Percentiles rank a stretch among this genome's conserved stretches.
Evolutionary conservation across 2,797 vertebrate species (phyloP).

Genomic region (Hydrolagus colliei): DNA sequence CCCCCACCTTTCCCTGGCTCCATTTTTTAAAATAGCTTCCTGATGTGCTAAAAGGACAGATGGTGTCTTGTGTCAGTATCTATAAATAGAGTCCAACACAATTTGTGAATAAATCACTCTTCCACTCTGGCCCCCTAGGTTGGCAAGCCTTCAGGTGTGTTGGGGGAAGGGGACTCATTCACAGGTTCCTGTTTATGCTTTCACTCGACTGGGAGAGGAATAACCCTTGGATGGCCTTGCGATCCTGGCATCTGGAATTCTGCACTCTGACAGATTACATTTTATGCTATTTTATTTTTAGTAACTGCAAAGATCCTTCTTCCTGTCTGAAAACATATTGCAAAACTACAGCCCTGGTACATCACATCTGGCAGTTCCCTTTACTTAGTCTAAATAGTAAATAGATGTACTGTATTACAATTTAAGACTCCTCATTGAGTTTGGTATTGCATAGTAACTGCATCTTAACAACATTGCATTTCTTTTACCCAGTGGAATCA

Average conservation of each 20-base stretch:
- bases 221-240: constrained; percentile 65
- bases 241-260: constrained; percentile 62
- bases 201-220: constrained; percentile 64
- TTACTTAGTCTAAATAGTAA: no score
- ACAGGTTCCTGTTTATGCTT: constrained; percentile 51
- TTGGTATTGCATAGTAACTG: no score
- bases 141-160: constrained; percentile 49
- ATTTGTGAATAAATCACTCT: constrained; percentile 47
- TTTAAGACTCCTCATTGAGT: no score
- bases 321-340: constrained; percentile 39
- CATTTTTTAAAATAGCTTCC: constrained; percentile 67
- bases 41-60: constrained; percentile 62
- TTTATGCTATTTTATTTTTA: constrained; percentile 67
- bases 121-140: neutral
- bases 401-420: no score
- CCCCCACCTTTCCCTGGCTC: constrained; percentile 46
- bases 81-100: constrained; percentile 66
- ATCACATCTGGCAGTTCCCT: no score
- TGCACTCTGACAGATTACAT: constrained; percentile 57
- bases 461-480: no score
- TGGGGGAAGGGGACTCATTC: constrained; percentile 48
- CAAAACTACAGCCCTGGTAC: no score
- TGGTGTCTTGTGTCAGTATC: constrained; percentile 54
- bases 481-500: no score
- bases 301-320: constrained; percentile 56